Conservation (phyloP, 2,797 vertebrate genomes). For the Peromyscus attwateri region DNA sequence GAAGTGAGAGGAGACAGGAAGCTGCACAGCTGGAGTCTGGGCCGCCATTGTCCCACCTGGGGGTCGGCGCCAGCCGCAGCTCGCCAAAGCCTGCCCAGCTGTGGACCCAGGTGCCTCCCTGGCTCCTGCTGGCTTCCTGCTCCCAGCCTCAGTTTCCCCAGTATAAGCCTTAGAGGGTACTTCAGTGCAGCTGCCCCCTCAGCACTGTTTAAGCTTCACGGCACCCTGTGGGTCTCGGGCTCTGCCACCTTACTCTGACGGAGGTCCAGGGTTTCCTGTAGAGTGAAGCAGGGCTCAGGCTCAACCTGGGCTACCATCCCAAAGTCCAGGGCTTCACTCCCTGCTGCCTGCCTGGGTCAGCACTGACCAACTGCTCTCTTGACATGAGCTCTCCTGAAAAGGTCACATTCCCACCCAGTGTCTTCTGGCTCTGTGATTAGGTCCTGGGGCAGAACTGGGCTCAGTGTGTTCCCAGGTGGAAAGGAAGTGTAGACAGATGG, state of each 20-base stretch:
- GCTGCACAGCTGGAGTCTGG: background rate
- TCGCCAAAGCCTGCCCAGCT: background rate
- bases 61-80: background rate
- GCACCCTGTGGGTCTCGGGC: accelerated
- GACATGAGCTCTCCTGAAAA: accelerated
- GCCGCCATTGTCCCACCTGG: constrained; percentile 81
- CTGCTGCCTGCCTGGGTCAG: accelerated
- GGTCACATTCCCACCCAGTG: accelerated
- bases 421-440: accelerated
- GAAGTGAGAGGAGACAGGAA: constrained; percentile 69
- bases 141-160: constrained; percentile 46
- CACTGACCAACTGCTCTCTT: accelerated
- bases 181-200: background rate
- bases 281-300: background rate
- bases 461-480: background rate
- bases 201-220: accelerated
- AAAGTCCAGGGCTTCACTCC: background rate
- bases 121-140: background rate
- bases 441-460: background rate
- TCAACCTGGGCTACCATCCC: background rate
- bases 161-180: background rate
- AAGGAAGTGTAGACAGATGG: background rate
- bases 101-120: background rate
- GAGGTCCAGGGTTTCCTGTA: background rate
- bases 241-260: background rate